These are phyloP conservation scores for Seriola dumerili DNA, from an alignment of 2,113 vertebrate genomes.

Conservation along the genomic window DNA sequence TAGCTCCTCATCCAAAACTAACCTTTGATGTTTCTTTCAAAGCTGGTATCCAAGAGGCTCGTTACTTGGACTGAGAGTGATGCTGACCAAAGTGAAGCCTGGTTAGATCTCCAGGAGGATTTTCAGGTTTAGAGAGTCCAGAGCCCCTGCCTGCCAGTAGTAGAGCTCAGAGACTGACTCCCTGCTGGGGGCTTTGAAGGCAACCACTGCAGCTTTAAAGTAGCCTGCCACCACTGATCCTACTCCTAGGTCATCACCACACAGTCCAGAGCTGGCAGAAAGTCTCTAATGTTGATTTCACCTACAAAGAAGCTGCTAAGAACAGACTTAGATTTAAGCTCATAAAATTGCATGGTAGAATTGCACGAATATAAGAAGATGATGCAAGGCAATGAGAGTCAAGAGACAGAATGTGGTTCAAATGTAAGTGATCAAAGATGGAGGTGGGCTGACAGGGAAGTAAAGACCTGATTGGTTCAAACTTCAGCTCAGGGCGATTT, in stretches of 20 bases:
- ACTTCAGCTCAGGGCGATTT: background rate
- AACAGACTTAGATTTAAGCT: background rate
- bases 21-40: slow-evolving; percentile 25
- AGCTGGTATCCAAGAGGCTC: background rate
- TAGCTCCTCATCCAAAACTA: slow-evolving; percentile 3
- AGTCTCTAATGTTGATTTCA: slow-evolving; percentile 20
- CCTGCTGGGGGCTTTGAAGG: slow-evolving; percentile 45
- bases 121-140: slow-evolving; percentile 21
- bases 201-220: slow-evolving; percentile 2
- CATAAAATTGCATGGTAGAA: background rate
- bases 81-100: slow-evolving; percentile 5
- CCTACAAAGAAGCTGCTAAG: background rate
- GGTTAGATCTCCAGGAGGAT: background rate
- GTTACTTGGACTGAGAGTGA: background rate
- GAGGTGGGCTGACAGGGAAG: background rate
- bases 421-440: background rate
- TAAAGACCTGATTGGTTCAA: background rate
- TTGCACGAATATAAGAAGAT: background rate
- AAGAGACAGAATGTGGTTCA: background rate
- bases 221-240: slow-evolving; percentile 28
- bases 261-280: background rate
- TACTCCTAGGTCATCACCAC: background rate
- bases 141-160: slow-evolving; percentile 23
- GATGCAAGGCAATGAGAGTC: background rate
- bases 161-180: slow-evolving; percentile 12